Evolutionary conservation across 2,888 invertebrate genomes (phyloP).

Genomic region (Pilophorus perplexus): DNA sequence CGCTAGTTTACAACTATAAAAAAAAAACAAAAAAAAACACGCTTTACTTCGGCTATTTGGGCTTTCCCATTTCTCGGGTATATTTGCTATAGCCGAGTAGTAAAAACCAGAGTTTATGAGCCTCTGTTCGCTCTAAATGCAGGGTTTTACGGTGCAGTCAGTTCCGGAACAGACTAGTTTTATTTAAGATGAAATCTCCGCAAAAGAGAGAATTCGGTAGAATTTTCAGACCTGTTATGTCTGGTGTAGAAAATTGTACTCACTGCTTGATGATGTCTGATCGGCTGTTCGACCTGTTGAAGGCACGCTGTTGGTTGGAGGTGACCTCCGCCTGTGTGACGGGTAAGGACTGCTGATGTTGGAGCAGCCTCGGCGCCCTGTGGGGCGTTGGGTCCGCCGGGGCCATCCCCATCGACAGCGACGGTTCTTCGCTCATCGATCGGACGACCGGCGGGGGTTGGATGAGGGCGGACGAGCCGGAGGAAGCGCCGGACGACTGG

Average conservation of each 20-base stretch:
- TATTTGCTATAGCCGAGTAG: no score
- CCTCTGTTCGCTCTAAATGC: no score
- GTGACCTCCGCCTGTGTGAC: conserved; percentile 48
- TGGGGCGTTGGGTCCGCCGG: conserved; percentile 51
- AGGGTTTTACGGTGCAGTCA: no score
- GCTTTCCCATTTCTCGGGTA: no score
- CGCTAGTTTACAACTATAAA: no score
- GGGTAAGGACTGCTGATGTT: conserved; percentile 51
- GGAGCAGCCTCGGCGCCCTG: conserved; percentile 50
- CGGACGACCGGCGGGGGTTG: conserved; percentile 52
- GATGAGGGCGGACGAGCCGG: conserved; percentile 19
- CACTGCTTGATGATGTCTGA: conserved; percentile 54
- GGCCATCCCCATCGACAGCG: conserved; percentile 32
- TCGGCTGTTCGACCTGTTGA: conserved; percentile 52
- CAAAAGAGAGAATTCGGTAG: no score
- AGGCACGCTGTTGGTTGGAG: conserved; percentile 51
- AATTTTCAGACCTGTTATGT: no score
- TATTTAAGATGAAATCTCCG: no score
- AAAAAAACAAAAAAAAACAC: no score
- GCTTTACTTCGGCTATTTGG: no score
- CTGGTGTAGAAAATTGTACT: conserved; percentile 48
- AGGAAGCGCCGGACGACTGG: conserved; percentile 19
- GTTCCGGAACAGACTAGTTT: no score
- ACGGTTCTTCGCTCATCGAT: conserved; percentile 44
- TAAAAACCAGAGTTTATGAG: no score